A percentile compares a stretch with the other conserved stretches of the same genome.
phyloP scores from a whole-genome alignment of 2,797 vertebrate species.

The Artibeus lituratus region DNA sequence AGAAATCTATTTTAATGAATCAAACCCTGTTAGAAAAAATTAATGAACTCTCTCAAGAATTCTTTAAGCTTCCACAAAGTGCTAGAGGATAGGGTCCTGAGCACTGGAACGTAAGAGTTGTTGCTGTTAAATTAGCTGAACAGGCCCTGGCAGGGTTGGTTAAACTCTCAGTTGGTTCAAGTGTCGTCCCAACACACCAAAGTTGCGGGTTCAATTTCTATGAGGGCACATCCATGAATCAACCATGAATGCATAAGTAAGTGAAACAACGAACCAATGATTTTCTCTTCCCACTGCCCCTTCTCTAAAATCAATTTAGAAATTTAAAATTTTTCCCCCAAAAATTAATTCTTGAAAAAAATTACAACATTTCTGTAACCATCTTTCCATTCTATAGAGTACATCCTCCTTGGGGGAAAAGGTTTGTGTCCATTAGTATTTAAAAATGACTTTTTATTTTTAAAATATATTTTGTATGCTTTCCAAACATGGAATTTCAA shows the following conservation, averaged over 20 bases:
- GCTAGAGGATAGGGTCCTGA: background rate
- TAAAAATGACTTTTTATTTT: background rate
- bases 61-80: background rate
- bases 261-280: background rate
- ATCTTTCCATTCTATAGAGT: background rate
- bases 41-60: background rate
- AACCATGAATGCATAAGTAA: background rate
- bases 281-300: background rate
- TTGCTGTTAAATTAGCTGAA: background rate
- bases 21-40: background rate
- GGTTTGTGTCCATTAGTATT: background rate
- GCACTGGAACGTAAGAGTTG: background rate
- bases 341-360: no score
- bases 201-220: background rate
- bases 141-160: no score
- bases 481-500: constrained; percentile 19
- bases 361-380: background rate
- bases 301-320: background rate
- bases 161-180: background rate
- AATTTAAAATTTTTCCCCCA: background rate
- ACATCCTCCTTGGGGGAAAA: background rate
- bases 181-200: background rate
- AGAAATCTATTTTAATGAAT: constrained; percentile 18
- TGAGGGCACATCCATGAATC: background rate
- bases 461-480: background rate